Evolutionary conservation across 2,113 vertebrate genomes (phyloP).

Genomic region (Poecile atricapillus): DNA sequence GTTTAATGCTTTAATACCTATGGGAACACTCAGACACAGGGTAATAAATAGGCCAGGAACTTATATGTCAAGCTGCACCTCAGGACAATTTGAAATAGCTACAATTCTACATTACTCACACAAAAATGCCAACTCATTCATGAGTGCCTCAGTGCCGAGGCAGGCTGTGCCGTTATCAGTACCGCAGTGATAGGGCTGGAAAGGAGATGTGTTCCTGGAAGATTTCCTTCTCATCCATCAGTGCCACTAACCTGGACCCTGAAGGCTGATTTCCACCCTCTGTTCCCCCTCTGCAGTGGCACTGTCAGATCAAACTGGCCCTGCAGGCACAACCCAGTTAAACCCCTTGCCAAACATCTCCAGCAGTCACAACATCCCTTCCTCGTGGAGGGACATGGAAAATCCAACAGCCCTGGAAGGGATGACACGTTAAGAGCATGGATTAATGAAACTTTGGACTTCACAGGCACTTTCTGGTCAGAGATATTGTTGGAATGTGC

Average conservation of each 20-base stretch:
- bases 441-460: not conserved
- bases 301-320: not conserved
- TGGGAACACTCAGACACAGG: not conserved
- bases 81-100: slow-evolving; percentile 36
- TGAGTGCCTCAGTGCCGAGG: not conserved
- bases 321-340: not conserved
- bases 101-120: slow-evolving; percentile 28
- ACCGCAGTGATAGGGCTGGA: not conserved
- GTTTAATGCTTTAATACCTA: not conserved
- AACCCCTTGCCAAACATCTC: rapidly evolving
- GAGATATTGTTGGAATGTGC: not conserved
- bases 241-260: not conserved
- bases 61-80: not conserved
- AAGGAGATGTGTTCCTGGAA: not conserved
- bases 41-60: slow-evolving; percentile 12
- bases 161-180: not conserved
- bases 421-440: rapidly evolving
- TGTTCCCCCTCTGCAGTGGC: not conserved
- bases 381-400: not conserved
- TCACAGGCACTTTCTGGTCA: not conserved
- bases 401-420: not conserved
- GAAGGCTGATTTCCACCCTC: not conserved
- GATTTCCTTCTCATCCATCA: not conserved
- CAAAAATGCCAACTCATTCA: slow-evolving; percentile 39
- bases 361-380: not conserved